A percentile compares a stretch with the other conserved stretches of the same genome.
Conservation (phyloP, 2,113 vertebrate species). For the Mesocricetus auratus region DNA sequence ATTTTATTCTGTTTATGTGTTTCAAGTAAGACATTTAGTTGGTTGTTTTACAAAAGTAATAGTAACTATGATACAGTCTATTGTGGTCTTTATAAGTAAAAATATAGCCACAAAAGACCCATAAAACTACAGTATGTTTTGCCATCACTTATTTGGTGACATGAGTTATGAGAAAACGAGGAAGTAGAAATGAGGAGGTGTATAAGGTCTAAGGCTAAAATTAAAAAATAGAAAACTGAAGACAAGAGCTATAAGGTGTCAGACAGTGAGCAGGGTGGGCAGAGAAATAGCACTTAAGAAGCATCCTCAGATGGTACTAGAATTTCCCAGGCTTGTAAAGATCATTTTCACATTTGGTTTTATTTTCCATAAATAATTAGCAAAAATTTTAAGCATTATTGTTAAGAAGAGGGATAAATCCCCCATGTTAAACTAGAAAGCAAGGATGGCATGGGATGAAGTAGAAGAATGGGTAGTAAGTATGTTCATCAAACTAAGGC, state of each 20-base stretch:
- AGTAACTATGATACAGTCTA: neutral
- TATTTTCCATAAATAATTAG: neutral
- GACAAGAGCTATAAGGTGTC: neutral
- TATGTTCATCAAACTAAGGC: neutral
- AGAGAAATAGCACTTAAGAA: neutral
- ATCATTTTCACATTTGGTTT: neutral
- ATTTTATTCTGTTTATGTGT: neutral
- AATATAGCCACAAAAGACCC: neutral
- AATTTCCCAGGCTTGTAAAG: neutral
- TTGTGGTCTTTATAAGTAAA: neutral
- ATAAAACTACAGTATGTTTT: neutral
- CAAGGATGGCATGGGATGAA: neutral
- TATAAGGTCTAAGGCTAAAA: neutral
- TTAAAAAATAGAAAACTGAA: neutral
- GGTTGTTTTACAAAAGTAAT: neutral
- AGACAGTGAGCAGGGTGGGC: accelerated
- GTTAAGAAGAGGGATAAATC: neutral
- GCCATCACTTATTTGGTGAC: neutral
- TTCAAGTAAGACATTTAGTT: neutral
- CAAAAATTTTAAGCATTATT: neutral
- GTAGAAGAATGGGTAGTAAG: no score
- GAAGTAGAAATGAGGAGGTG: neutral
- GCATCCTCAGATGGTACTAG: no score
- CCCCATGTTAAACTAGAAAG: neutral
- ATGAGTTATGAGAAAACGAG: neutral